Percentiles rank a stretch among this genome's conserved stretches.
phyloP scores from a whole-genome alignment of 1,140 invertebrate genomes.

The Zaprionus africanus region DNA sequence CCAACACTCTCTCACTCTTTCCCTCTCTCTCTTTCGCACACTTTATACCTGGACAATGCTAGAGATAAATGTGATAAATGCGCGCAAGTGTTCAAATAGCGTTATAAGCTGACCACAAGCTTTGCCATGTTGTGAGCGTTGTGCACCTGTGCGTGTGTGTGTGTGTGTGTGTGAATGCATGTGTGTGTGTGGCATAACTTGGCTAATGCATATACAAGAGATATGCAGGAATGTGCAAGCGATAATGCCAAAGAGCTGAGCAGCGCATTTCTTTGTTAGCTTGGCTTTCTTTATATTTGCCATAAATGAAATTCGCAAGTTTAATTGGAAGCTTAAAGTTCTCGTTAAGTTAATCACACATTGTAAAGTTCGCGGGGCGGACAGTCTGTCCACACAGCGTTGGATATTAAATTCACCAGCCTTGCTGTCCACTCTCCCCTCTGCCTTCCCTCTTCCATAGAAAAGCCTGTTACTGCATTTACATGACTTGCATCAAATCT shows the following conservation, averaged over 20 bases:
- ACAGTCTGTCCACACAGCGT: not conserved
- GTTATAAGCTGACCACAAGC: constrained; percentile 77
- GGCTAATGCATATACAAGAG: constrained; percentile 22
- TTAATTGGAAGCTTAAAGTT: not conserved
- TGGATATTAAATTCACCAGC: constrained; percentile 20
- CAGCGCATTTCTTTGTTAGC: not conserved
- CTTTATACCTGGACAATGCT: constrained; percentile 36
- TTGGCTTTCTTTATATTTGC: not conserved
- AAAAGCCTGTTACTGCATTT: constrained; percentile 36
- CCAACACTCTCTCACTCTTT: not conserved
- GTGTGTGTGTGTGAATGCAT: not conserved
- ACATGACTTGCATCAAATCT: constrained; percentile 46
- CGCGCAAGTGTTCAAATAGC: constrained; percentile 69
- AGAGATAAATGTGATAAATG: constrained; percentile 80
- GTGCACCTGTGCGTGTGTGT: constrained; percentile 7
- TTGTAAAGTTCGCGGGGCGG: not conserved
- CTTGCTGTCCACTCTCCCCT: not conserved
- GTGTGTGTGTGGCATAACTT: constrained; percentile 22
- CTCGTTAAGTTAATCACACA: not conserved
- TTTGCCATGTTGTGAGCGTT: constrained; percentile 42
- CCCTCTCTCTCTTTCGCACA: not conserved
- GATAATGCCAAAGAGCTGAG: constrained; percentile 7
- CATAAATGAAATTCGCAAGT: not conserved
- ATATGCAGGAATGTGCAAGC: not conserved
- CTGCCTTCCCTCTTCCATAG: not conserved